These are phyloP conservation scores for Acanthis flammea DNA, from an alignment of 2,797 vertebrate species.

Conservation along the genomic window DNA sequence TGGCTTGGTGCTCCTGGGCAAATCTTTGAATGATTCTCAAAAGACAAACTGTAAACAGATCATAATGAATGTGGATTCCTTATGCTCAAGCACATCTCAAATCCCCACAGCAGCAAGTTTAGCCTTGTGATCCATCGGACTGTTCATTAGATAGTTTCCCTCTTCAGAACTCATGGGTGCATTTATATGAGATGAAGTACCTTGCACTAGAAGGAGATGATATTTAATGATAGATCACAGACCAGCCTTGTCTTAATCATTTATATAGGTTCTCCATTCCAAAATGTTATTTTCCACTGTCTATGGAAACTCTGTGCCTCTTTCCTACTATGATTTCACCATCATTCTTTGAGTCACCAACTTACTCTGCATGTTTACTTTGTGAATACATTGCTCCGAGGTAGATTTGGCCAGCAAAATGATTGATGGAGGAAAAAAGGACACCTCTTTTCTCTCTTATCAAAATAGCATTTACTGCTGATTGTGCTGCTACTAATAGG, in stretches of 20 bases:
- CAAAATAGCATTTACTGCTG: neutral
- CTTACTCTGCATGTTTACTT: neutral
- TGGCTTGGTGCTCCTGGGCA: neutral
- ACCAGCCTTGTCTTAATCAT: neutral
- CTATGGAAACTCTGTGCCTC: neutral
- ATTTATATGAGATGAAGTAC: neutral
- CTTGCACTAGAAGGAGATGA: neutral
- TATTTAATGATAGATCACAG: neutral
- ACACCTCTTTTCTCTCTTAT: neutral
- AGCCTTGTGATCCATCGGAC: neutral
- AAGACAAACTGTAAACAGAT: neutral
- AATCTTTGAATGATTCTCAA: neutral
- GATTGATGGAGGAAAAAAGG: fast-evolving
- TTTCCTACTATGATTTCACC: neutral
- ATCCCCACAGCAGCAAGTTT: neutral
- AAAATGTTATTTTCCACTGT: neutral
- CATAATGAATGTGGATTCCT: neutral
- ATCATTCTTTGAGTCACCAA: neutral
- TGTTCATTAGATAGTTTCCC: neutral
- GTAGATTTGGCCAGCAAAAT: neutral
- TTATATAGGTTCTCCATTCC: neutral
- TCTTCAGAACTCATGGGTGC: neutral
- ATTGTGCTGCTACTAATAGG: neutral
- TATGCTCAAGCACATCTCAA: neutral
- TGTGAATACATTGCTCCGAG: neutral